Percentiles rank a stretch among this genome's conserved stretches.
phyloP scores from a whole-genome alignment of 2,888 invertebrate species.

The Drosophila monieri region DNA sequence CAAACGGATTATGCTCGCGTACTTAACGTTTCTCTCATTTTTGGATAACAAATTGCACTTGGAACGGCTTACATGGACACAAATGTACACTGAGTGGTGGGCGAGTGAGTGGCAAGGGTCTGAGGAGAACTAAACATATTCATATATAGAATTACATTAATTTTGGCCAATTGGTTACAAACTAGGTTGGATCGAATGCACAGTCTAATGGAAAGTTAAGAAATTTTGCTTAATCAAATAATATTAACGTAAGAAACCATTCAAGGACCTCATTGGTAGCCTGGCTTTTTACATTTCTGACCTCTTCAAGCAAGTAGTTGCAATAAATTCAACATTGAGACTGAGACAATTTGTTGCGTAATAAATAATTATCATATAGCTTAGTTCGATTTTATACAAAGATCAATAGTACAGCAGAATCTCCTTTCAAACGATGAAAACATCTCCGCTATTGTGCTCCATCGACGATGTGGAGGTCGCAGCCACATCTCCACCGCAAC shows the following conservation, averaged over 20 bases:
- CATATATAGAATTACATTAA: slow-evolving; percentile 21
- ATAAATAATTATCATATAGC: slow-evolving; percentile 46
- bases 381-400: slow-evolving; percentile 43
- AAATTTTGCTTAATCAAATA: neutral
- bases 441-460: slow-evolving; percentile 61
- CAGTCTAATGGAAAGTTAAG: neutral
- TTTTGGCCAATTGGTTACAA: slow-evolving; percentile 32
- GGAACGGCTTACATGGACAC: slow-evolving; percentile 55
- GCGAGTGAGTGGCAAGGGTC: slow-evolving; percentile 17
- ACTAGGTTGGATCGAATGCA: neutral
- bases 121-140: slow-evolving; percentile 16
- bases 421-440: slow-evolving; percentile 62
- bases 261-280: neutral
- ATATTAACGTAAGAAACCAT: neutral
- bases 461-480: slow-evolving; percentile 45
- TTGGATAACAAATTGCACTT: slow-evolving; percentile 68
- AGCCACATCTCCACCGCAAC: slow-evolving; percentile 54
- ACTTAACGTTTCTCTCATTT: slow-evolving; percentile 9
- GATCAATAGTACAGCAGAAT: neutral
- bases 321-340: slow-evolving; percentile 33
- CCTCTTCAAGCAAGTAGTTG: neutral
- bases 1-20: slow-evolving; percentile 3
- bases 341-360: slow-evolving; percentile 31
- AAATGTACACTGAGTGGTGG: slow-evolving; percentile 29
- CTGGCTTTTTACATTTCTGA: neutral